phyloP scores from a whole-genome alignment of 2,113 vertebrate genomes.

The Tichodroma muraria region DNA sequence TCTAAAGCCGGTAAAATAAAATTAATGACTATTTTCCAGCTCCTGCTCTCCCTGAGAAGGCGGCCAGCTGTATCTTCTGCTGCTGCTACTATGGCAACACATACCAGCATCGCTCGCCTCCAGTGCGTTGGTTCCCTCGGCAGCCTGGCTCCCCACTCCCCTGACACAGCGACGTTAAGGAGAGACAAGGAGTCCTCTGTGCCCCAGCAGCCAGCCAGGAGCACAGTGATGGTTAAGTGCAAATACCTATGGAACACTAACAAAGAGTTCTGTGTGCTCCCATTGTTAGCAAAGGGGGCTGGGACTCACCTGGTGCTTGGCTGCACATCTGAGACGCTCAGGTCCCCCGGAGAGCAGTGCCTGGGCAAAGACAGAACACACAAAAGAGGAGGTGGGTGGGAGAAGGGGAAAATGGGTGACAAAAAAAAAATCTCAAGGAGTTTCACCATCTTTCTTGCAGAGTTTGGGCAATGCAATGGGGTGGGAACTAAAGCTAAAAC shows the following conservation, averaged over 20 bases:
- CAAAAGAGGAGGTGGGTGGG: not conserved
- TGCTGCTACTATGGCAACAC: conserved; percentile 52
- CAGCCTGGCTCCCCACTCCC: not conserved
- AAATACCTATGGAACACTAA: not conserved
- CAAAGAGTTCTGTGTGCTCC: not conserved
- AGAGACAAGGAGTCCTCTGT: not conserved
- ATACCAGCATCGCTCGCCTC: not conserved
- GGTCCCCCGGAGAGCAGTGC: not conserved
- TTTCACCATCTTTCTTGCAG: not conserved
- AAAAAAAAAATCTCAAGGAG: not conserved
- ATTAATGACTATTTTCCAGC: not conserved
- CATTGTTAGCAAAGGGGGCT: not conserved
- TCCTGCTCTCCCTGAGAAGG: not conserved
- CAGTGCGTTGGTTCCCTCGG: not conserved
- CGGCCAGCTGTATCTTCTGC: conserved; percentile 26
- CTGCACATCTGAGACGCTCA: not conserved
- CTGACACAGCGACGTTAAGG: rapidly evolving
- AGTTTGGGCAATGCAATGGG: not conserved
- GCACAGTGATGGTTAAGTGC: not conserved
- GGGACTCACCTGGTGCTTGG: not conserved
- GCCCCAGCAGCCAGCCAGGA: not conserved
- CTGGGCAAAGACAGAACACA: not conserved
- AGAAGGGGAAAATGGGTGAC: not conserved
- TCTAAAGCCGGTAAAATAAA: not conserved
- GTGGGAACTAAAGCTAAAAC: not conserved